phyloP scores from a whole-genome alignment of 2,113 vertebrate species.

The Acrocephalus kingi region DNA sequence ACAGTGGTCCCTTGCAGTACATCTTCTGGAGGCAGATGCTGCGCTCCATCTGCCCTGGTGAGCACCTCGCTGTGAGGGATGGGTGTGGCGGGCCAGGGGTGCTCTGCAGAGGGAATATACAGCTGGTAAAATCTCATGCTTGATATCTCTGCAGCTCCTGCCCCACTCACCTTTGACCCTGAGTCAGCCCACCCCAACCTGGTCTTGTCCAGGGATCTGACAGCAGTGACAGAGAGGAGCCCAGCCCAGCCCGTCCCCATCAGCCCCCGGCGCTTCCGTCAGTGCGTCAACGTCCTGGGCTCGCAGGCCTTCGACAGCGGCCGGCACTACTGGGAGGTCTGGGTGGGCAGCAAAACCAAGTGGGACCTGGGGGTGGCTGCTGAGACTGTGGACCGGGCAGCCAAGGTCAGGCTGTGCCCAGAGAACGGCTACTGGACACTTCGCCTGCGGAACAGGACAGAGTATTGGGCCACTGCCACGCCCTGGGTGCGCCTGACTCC shows the following conservation, averaged over 20 bases:
- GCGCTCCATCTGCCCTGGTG: conserved; percentile 78
- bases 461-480: conserved; percentile 79
- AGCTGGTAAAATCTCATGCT: rapidly evolving
- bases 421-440: conserved; percentile 85
- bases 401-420: conserved; percentile 78
- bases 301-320: conserved; percentile 75
- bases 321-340: conserved; percentile 87
- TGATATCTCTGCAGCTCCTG: conserved; percentile 67
- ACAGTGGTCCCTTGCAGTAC: conserved; percentile 81
- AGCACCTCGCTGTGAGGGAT: not conserved
- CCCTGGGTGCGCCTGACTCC: conserved; percentile 78
- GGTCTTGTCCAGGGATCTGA: conserved; percentile 77
- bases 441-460: conserved; percentile 71
- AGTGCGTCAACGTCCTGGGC: conserved; percentile 82
- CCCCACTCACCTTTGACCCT: conserved; percentile 77
- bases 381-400: conserved; percentile 71
- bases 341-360: conserved; percentile 81
- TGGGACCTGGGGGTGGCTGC: conserved; percentile 87
- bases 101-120: not conserved
- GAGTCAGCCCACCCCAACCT: conserved; percentile 84
- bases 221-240: conserved; percentile 72
- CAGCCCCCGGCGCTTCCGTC: conserved; percentile 74
- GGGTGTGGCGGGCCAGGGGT: rapidly evolving
- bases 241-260: not conserved
- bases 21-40: conserved; percentile 84